Base-by-base conservation (phyloP, 2,888 invertebrate genomes). In the Pterostichus niger region DNA sequence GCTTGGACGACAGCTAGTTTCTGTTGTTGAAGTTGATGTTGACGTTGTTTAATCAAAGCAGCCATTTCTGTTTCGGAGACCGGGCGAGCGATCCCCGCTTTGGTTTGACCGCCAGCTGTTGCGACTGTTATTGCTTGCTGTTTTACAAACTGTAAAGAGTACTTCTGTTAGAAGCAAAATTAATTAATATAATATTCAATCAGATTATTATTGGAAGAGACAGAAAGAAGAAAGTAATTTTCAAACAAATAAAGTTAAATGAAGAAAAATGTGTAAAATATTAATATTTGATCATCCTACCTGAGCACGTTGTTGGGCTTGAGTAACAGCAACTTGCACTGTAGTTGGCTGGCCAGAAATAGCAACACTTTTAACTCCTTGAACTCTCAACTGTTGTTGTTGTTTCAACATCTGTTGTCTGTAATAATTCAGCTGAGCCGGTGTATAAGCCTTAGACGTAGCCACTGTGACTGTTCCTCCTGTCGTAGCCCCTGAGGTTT, bases 371-470 rank as follows among this genome's bases (percentile, higher is more conserved):
- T 82, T 84, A 11, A 84, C 84, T 87, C 46, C 89, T 89, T 0
- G 89, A 3, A 88, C 85, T 84, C 89, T 89, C 73, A 90, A 85
- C n/a, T 89, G 85, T 78, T 90, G 86, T 78, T 90, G 86, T 82
- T 89, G 89, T 79, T 88, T 83, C 89, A 59, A 84, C 24, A 84
- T 87, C 86, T 93, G 93, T 87, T 94, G 94, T n/a, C 94, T 91
- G 85, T 93, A 93, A 86, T 94, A 91, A 86, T 94, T 93, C 80
- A 93, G 86, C 85, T 93, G 93, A 0, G 92, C 91, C 2, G 90
- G 91, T 24, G 91, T 92, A 24, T 93, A 87, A 5, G 91, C 90
- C 87, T 92, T 92, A 84, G 92, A 89, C 49, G 91, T 91, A 0
- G 92, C 91, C 4, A 91, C 89, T 3, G 86, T 85, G 17, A 85